Evolutionary conservation across 2,113 vertebrate species (phyloP).

Genomic region (Poecile atricapillus): DNA sequence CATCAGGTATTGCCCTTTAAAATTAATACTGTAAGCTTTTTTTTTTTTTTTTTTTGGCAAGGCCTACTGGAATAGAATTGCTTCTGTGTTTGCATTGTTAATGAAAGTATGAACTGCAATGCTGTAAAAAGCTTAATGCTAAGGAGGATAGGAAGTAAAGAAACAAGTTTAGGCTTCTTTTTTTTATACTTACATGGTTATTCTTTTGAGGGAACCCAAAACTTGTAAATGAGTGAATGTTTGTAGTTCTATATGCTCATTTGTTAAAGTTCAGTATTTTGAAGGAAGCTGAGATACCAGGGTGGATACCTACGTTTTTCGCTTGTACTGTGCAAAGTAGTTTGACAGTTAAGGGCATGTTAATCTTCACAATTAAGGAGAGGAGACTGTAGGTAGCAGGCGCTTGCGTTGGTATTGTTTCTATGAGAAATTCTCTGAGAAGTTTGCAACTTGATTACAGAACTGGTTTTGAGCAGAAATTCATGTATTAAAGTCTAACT

Average conservation of each 20-base stretch:
- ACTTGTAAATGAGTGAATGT: neutral
- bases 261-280: neutral
- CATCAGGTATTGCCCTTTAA: neutral
- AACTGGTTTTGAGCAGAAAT: neutral
- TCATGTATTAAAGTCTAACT: neutral
- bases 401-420: neutral
- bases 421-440: neutral
- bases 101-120: neutral
- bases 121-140: neutral
- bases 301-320: accelerated
- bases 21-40: neutral
- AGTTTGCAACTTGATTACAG: neutral
- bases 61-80: neutral
- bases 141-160: neutral
- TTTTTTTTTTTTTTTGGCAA: neutral
- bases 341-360: neutral
- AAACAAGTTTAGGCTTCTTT: accelerated
- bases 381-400: neutral
- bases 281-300: neutral
- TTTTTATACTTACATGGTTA: neutral
- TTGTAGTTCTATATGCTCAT: neutral
- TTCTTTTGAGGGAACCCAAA: neutral
- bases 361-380: neutral
- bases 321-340: neutral
- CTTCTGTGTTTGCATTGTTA: neutral